Base-by-base conservation (phyloP, 2,888 invertebrate genomes). In the Leucophora obtusa region DNA sequence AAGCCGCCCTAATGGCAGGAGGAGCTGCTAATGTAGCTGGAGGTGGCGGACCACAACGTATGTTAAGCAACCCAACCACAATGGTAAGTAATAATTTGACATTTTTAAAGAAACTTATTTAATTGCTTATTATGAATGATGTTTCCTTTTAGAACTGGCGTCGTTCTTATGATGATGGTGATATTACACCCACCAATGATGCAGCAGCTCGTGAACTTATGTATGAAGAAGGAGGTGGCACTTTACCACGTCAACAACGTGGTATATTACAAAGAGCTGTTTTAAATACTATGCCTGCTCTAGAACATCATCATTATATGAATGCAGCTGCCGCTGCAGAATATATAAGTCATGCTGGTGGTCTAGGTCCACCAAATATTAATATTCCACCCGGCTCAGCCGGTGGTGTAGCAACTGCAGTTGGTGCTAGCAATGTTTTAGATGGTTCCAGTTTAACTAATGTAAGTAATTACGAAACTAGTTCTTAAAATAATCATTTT, bases 181-280 rank as follows among this genome's bases (percentile, higher is more conserved):
- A 97, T 89, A 95, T 97, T 83, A 97, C 97, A 38, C 95, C 95
- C 14, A 97, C 97, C 59, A 97, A 97, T 87, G 96, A 97, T 89
- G 89, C 89, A 63, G 86, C 87, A 43, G 86, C 88, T 38, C 87
- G 89, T 66, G 90, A 90, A 83, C 83, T 90, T 68, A 86, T 91
- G 79, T 89, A 89, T 69, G 89, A 89, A 81, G 95, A 95, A 85
- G 96, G 96, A 0, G 95, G 96, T 1, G 96, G 97, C 8, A 97
- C 97, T 0, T 90, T 97, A 80, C 97, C 97, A 0, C 93, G 97
- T 71, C 97, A 96, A 5, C 92, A 96, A 82, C 87, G 89, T n/a
- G 88, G 89, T 75, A 88, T 89, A 59, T 84, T 89, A 24, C 90
- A 90, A 58, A 86, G 89, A 21, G 89, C 90, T 6, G 89, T 89